Evolutionary conservation across 2,888 invertebrate genomes (phyloP).

Genomic region (Andrena flavipes): DNA sequence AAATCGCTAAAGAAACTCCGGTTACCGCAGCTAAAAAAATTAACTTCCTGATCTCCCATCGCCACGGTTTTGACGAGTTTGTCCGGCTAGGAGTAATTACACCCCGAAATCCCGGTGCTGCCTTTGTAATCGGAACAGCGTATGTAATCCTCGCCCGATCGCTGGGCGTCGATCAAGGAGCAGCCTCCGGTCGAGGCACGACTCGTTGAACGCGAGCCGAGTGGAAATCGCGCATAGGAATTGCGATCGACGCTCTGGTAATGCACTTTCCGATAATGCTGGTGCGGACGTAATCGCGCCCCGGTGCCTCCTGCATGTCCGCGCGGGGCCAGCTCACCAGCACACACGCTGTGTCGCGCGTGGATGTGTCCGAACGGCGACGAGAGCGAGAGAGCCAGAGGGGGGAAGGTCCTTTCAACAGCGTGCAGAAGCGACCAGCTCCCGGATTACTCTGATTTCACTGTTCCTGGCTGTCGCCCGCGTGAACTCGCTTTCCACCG

Average conservation of each 20-base stretch:
- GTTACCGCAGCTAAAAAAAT: too few species aligned
- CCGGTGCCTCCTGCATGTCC: conserved; percentile 51
- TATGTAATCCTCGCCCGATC: conserved; percentile 60
- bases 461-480: conserved; percentile 56
- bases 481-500: conserved; percentile 50
- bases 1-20: too few species aligned
- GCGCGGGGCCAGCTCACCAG: conserved; percentile 21
- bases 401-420: conserved; percentile 17
- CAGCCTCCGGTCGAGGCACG: conserved; percentile 29
- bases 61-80: not conserved
- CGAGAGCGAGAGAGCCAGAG: not conserved
- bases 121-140: conserved; percentile 53
- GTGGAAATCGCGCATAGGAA: conserved; percentile 63
- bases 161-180: conserved; percentile 62
- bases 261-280: conserved; percentile 80
- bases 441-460: conserved; percentile 70
- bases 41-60: not conserved
- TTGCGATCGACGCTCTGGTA: conserved; percentile 73
- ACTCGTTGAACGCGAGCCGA: conserved; percentile 58
- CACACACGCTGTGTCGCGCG: not conserved
- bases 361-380: not conserved
- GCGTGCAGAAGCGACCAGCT: conserved; percentile 45
- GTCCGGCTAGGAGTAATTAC: conserved; percentile 35
- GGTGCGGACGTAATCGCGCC: conserved; percentile 72
- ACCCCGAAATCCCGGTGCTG: conserved; percentile 36